Evolutionary conservation across 2,888 invertebrate genomes (phyloP).

Genomic region (Selenia dentaria): DNA sequence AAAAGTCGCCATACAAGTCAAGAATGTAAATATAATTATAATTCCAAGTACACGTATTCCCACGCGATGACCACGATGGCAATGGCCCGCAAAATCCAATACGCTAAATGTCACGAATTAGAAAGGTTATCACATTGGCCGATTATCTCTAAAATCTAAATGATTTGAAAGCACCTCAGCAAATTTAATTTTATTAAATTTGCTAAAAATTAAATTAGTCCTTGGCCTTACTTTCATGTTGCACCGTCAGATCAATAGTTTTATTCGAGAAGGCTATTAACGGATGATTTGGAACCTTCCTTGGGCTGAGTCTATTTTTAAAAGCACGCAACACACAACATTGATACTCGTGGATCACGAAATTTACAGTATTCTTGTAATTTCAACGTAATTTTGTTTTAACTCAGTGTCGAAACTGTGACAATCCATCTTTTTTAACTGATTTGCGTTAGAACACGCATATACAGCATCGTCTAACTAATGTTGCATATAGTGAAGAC

Average conservation of each 20-base stretch:
- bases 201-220: too few relatives aligned
- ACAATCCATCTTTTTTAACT: conserved; percentile 16
- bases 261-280: too few relatives aligned
- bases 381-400: conserved; percentile 13
- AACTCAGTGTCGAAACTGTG: conserved; percentile 12
- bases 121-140: neutral
- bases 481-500: neutral
- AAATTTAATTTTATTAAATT: too few relatives aligned
- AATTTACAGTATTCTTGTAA: too few relatives aligned
- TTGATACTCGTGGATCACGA: too few relatives aligned
- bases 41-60: conserved; percentile 61
- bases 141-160: too few relatives aligned
- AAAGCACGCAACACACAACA: too few relatives aligned
- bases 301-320: too few relatives aligned
- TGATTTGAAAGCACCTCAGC: too few relatives aligned
- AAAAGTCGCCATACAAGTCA: conserved; percentile 46
- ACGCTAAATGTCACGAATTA: conserved; percentile 1
- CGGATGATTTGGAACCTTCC: too few relatives aligned
- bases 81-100: conserved; percentile 31
- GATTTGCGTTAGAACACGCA: conserved; percentile 11
- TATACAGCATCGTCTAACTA: conserved; percentile 1
- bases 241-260: too few relatives aligned
- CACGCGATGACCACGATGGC: conserved; percentile 55
- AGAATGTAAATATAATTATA: conserved; percentile 63
- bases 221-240: too few relatives aligned